phyloP scores from a whole-genome alignment of 1,140 invertebrate species.

The Ceratina calcarata region DNA sequence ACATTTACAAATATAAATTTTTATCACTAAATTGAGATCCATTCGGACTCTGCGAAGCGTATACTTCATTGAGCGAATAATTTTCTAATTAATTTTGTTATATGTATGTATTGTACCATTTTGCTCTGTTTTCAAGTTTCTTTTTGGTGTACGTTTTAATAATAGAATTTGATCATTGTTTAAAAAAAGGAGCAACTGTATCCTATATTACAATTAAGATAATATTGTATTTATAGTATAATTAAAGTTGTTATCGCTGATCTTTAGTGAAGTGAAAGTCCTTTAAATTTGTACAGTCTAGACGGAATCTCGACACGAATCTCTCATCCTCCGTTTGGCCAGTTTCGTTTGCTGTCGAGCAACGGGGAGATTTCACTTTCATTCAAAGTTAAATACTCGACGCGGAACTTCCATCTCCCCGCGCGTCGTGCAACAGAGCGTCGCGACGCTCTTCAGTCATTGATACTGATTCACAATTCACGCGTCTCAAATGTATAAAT shows the following conservation, averaged over 20 bases:
- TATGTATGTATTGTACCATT: no score
- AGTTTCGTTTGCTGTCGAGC: neutral
- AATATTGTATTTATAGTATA: neutral
- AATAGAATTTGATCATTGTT: no score
- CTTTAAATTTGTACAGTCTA: conserved; percentile 61
- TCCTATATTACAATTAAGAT: no score
- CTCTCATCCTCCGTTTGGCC: conserved; percentile 11
- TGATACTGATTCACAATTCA: conserved; percentile 69
- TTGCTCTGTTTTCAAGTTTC: no score
- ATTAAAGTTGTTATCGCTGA: neutral
- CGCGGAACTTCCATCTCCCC: conserved; percentile 62
- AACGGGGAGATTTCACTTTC: conserved; percentile 44
- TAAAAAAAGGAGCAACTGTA: no score
- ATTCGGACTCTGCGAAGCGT: no score
- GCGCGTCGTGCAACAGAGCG: neutral
- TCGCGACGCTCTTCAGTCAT: conserved; percentile 68
- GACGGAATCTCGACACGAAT: conserved; percentile 49
- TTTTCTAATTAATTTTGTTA: no score
- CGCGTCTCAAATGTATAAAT: conserved; percentile 74
- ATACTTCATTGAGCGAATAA: no score
- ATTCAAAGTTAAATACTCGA: conserved; percentile 72
- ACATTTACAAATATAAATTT: no score
- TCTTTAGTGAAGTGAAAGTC: conserved; percentile 35
- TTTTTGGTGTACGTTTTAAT: no score
- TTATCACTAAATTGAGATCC: no score